These are phyloP conservation scores for Paraescarpia echinospica DNA, from an alignment of 1,140 invertebrate genomes.

Conservation along the genomic window DNA sequence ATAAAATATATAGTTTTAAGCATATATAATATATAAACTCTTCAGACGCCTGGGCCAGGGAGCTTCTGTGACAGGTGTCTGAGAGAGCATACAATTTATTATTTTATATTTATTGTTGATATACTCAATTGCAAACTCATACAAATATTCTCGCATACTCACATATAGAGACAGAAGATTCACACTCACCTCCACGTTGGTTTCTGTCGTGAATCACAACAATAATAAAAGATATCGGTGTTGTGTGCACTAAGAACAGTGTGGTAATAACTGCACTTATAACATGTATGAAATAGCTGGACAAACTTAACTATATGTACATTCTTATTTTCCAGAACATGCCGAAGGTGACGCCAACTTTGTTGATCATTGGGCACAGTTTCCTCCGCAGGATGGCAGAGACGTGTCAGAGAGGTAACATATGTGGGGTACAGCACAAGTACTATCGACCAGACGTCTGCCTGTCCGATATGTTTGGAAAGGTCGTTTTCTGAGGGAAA, in stretches of 20 bases:
- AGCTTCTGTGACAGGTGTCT: background rate
- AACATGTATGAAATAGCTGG: too few species aligned
- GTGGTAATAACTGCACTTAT: too few species aligned
- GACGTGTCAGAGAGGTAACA: too few species aligned
- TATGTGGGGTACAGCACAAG: too few species aligned
- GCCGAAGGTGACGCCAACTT: background rate
- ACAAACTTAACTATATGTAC: too few species aligned
- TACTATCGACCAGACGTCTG: too few species aligned
- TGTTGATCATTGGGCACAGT: background rate
- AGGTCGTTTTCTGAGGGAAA: too few species aligned
- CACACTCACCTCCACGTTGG: background rate
- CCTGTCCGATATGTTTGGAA: too few species aligned
- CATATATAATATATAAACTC: too few species aligned
- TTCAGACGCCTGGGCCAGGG: background rate
- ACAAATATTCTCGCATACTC: background rate
- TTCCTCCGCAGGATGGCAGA: background rate
- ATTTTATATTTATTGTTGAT: background rate
- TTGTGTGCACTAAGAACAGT: constrained; percentile 1
- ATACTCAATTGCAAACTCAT: background rate
- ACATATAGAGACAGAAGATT: background rate
- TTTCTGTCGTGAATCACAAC: background rate
- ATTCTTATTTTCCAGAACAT: background rate
- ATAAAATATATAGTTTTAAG: too few species aligned
- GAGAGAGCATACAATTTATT: background rate
- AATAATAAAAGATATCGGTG: background rate